Evolutionary conservation across 2,888 invertebrate species (phyloP).

Genomic region (Parthenolecanium corni): DNA sequence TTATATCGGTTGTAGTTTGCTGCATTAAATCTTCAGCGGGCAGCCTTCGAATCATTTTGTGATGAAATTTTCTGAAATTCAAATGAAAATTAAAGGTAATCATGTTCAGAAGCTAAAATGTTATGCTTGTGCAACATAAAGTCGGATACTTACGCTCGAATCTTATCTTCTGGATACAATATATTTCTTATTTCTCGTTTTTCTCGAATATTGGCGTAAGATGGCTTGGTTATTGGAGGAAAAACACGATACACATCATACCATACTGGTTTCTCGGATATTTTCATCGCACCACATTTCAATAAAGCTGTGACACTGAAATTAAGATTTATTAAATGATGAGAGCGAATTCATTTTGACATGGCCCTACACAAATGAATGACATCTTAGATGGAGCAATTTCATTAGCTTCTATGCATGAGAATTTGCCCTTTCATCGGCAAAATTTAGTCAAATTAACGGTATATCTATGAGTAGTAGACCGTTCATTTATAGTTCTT

Average conservation of each 20-base stretch:
- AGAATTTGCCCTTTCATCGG: not conserved
- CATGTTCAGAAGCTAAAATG: not conserved
- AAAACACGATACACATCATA: conserved; percentile 80
- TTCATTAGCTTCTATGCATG: no score
- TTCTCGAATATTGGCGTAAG: conserved; percentile 54
- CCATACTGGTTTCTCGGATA: conserved; percentile 83
- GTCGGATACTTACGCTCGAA: conserved; percentile 65
- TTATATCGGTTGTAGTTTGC: conserved; percentile 1
- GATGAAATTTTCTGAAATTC: not conserved
- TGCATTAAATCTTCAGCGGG: not conserved
- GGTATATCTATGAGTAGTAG: not conserved
- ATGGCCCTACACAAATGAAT: not conserved
- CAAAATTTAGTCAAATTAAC: not conserved
- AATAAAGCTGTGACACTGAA: conserved; percentile 66
- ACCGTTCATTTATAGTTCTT: not conserved
- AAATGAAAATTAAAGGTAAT: not conserved
- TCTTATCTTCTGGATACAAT: conserved; percentile 69
- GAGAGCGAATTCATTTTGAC: not conserved
- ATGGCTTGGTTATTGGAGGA: conserved; percentile 76
- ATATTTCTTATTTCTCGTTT: conserved; percentile 53
- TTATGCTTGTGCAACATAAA: not conserved
- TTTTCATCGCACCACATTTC: conserved; percentile 62
- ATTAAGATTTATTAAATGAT: conserved; percentile 32
- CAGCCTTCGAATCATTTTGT: not conserved
- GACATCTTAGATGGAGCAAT: not conserved